Evolutionary conservation across 2,888 invertebrate genomes (phyloP).

Genomic region (Oscheius sp.): DNA sequence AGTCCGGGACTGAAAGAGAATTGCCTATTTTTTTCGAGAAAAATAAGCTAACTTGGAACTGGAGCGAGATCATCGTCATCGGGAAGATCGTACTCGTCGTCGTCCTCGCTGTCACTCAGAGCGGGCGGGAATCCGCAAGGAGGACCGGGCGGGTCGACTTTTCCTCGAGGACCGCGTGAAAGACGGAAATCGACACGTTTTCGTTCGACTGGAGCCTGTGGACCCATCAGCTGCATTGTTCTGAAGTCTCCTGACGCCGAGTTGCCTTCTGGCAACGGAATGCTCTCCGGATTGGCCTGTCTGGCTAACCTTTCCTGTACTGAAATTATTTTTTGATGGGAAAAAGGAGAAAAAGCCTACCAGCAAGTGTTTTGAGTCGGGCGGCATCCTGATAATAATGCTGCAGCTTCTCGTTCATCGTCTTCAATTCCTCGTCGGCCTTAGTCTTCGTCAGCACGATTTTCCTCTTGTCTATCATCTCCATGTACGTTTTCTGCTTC

Average conservation of each 20-base stretch:
- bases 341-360: conserved; percentile 26
- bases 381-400: conserved; percentile 47
- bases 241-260: conserved; percentile 14
- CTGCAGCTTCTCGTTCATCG: conserved; percentile 51
- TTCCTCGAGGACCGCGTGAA: conserved; percentile 42
- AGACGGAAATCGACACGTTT: conserved; percentile 56
- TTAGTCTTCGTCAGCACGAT: conserved; percentile 46
- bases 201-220: conserved; percentile 17
- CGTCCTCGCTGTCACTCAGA: conserved; percentile 59
- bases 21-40: background rate
- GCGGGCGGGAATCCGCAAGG: conserved; percentile 62
- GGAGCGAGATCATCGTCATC: conserved; percentile 63
- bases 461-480: conserved; percentile 45
- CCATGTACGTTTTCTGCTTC: conserved; percentile 54
- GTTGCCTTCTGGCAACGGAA: conserved; percentile 54
- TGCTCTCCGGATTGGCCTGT: conserved; percentile 45
- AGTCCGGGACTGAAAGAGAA: conserved; percentile 47
- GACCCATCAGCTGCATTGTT: conserved; percentile 36
- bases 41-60: conserved; percentile 47
- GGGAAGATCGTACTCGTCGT: conserved; percentile 41
- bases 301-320: conserved; percentile 54
- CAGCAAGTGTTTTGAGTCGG: conserved; percentile 44
- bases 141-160: conserved; percentile 57
- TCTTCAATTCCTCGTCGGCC: conserved; percentile 49
- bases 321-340: conserved; percentile 19